Conservation (phyloP, 2,113 vertebrate genomes). For the Montifringilla adamsi region DNA sequence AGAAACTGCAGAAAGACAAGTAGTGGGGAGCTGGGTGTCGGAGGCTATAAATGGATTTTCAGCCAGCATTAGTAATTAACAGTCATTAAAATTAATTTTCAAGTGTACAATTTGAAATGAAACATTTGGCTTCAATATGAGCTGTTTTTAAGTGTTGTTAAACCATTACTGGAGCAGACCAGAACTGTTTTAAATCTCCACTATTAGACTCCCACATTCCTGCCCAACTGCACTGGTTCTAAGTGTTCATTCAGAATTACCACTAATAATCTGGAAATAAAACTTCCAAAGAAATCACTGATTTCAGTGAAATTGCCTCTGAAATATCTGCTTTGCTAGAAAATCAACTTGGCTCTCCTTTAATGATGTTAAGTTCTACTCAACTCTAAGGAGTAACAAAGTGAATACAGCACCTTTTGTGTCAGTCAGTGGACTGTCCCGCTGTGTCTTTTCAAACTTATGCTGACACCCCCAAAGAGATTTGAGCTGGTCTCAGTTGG, state of each 20-base stretch:
- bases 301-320: not conserved
- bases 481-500: not conserved
- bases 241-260: not conserved
- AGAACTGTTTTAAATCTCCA: constrained; percentile 39
- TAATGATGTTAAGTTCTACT: not conserved
- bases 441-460: not conserved
- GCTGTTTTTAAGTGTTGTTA: constrained; percentile 58
- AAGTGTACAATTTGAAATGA: constrained; percentile 55
- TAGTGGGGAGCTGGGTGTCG: not conserved
- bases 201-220: not conserved
- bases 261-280: not conserved
- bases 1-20: constrained; percentile 46
- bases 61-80: constrained; percentile 65
- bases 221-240: not conserved
- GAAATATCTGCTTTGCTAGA: not conserved
- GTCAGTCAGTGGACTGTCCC: not conserved
- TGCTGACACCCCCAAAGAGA: not conserved
- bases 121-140: constrained; percentile 59
- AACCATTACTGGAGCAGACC: constrained; percentile 28
- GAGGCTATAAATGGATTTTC: constrained; percentile 48
- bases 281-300: not conserved
- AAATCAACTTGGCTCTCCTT: not conserved
- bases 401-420: not conserved
- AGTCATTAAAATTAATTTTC: constrained; percentile 69
- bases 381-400: not conserved